Evolutionary conservation across 2,113 vertebrate genomes (phyloP), one percentile per base, ranked within the genome.

Genomic region (Chaetodon auriga): DNA sequence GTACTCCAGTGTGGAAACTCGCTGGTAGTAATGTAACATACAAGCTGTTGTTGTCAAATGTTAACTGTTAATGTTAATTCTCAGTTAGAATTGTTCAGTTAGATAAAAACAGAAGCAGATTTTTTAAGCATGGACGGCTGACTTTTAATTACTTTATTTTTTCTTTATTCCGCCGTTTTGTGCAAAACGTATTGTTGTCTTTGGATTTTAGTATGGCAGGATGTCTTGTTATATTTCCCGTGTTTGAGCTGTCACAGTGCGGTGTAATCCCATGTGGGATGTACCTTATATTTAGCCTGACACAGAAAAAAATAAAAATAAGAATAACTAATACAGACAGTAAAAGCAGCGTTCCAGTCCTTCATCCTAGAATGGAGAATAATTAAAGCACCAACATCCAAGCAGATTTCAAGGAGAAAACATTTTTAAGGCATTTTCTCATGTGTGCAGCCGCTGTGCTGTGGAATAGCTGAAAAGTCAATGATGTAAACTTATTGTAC

Each of bases 371-470:
- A 25, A 25, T 7, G 16, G 36, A 63, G 41, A 84, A 58, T 49
- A 23, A 69, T 49, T 55, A n/a, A 55, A 74, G 38, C 36, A 15
- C 53, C 9, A 54, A 21, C 15, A 49, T 25, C 16, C 25, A 35
- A 13, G 21, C 1, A 45, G 68, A 73, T 74, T 78, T 49, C 23
- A 18, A 66, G 38, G 23, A 63, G 30, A 21, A 45, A 38, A 48
- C 2, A 10, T 76, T 76, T 72, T 30, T 30, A 83, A 55, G 38
- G 43, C 35, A 38, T 41, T 18, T 77, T 55, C n/a, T 30, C 55
- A 38, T 68, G 19, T 66, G 41, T n/a, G 75, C 46, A 48, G 23
- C 21, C 41, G 45, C 0, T 53, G 1, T 54, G 13, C 16, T 60
- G 35, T 81, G 58, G 38, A 64, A 15, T 60, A 1, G 35, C 58